Base-by-base conservation (phyloP, 2,797 vertebrate species). In the Leuciscus waleckii region DNA sequence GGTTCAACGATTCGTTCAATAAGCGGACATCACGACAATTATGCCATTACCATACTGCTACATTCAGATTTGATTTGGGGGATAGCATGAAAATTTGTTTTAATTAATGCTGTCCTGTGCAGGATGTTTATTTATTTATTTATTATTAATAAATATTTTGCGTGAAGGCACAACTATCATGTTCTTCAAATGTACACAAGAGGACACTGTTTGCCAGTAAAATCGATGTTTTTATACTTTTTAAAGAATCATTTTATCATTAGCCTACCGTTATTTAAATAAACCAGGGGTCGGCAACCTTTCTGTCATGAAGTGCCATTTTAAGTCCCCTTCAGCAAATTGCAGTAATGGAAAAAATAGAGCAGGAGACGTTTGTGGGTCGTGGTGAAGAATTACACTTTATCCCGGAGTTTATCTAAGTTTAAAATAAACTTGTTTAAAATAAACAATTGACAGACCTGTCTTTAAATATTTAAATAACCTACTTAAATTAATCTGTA, bases 151-250 rank as follows among this genome's bases (percentile, higher is more conserved):
- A 46, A 1, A 14, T 67, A 17, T 21, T 74, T 49, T 51, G 19
- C 11, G 10, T 56, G 35, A 37, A 54, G 2, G 5, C 2, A 35
- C 43, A 43, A 2, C 26, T 23, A 54, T 75, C 82, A 16, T 51
- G 19, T 85, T 41, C 74, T 81, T 65, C 54, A 26, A 54, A 54
- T 13, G 58, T 80, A 76, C 74, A 76, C 32, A 76, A 56, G 49
- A 56, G 19, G 32, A 35, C 21, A 11, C 11, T 76, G 49, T 37
- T 76, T 76, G 73, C 29, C 35, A 54, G 6, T 35, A 76, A 54
- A 54, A 23, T 54, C 0, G 8, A 21, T 32, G 16, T 3, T 29
- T 49, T 54, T 56, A 39, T 23, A 17, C 7, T 14, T 23, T 23
- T 56, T 76, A 1, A 21, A 32, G 5, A 35, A 51, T 35, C 0